phyloP scores from a whole-genome alignment of 1,140 invertebrate genomes.

The Pteromalus puparum region DNA sequence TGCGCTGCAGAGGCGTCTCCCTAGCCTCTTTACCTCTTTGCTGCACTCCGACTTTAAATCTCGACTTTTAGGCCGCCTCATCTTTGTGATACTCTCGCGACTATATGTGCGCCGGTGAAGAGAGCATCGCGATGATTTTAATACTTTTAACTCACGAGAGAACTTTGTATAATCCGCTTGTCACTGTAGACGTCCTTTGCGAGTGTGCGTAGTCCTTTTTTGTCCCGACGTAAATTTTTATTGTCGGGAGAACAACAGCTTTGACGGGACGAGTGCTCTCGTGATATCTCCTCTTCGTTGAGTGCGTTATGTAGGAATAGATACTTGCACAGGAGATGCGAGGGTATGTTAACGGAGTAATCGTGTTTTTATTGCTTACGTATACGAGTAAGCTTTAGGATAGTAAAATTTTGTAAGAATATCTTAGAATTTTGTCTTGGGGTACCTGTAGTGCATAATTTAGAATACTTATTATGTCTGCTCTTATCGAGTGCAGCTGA shows the following conservation, averaged over 20 bases:
- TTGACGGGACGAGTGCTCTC: slow-evolving; percentile 29
- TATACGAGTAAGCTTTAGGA: too few relatives aligned
- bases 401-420: too few relatives aligned
- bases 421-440: too few relatives aligned
- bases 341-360: background rate
- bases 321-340: background rate
- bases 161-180: slow-evolving; percentile 68
- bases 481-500: too few relatives aligned
- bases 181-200: slow-evolving; percentile 6
- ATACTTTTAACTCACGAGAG: slow-evolving; percentile 69
- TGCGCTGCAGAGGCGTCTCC: slow-evolving; percentile 35
- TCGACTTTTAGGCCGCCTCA: slow-evolving; percentile 1
- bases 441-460: too few relatives aligned
- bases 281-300: slow-evolving; percentile 2
- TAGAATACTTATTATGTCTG: too few relatives aligned
- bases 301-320: slow-evolving; percentile 25
- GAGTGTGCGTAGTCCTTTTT: background rate
- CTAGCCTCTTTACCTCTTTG: slow-evolving; percentile 52
- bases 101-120: slow-evolving; percentile 34
- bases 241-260: slow-evolving; percentile 34
- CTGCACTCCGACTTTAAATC: slow-evolving; percentile 42
- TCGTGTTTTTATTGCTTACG: background rate
- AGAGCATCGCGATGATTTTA: slow-evolving; percentile 69
- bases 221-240: slow-evolving; percentile 41
- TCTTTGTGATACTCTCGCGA: slow-evolving; percentile 43